Base-by-base conservation (phyloP, 2,113 vertebrate species). In the Silurus glanis region DNA sequence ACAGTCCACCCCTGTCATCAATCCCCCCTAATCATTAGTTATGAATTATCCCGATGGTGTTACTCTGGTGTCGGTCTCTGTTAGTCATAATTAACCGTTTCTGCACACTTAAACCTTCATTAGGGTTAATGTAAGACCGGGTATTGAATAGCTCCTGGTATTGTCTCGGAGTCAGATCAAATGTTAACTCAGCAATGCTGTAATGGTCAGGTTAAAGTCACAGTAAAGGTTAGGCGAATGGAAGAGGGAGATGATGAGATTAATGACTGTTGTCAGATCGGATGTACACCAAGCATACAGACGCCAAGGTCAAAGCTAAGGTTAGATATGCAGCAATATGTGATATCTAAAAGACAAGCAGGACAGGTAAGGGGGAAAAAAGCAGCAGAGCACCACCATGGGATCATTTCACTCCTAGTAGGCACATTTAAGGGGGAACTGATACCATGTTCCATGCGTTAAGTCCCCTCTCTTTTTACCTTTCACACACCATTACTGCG, bases 391-490 rank as follows among this genome's bases (percentile, higher is more conserved):
- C 86, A 89, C 89, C 88, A 90, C 88, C 89, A 87, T 85, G 61
- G 89, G 90, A 91, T 90, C 90, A 89, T 91, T 93, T 92, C 90
- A 90, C 87, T 14, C 56, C 88, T 85, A 90, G 93, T 90, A 92
- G 89, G 89, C 91, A 91, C 85, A 86, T 83, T 92, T 92, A 89
- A 91, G 80, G 85, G 81, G 92, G 92, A 90, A 88, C 49, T 79
- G 92, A 94, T 91, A 94, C 93, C 93, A 85, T 87, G 6, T 55
- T 83, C 9, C 14, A 84, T 84, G 79, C n/a, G 45, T 25, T 64
- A 28, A 76, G 79, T 56, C 80, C 89, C 88, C 90, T 92, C 87
- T 92, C 92, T 92, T 91, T 92, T 93, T 91, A 92, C 89, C 81
- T 90, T 83, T 88, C 66, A 83, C 67, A 75, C 87, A 85, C 58